Base-by-base conservation (phyloP, 2,113 vertebrate genomes). In the Papio anubis region DNA sequence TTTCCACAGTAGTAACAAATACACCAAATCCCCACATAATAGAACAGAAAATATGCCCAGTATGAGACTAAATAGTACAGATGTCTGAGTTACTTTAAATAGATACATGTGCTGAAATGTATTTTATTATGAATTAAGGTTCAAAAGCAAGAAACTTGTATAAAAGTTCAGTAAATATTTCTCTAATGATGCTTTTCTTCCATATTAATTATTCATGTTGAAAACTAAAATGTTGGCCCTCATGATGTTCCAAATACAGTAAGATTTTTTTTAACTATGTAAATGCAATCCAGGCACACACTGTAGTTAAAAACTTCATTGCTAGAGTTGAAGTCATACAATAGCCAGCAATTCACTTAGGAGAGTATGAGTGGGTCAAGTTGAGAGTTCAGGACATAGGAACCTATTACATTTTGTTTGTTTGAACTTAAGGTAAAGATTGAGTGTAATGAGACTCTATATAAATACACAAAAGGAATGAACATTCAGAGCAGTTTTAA, bases 51-150 rank as follows among this genome's bases (percentile, higher is more conserved):
- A 59, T 66, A 64, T 45, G 7, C 17, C 30, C 13, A 92, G 13
- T 66, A 35, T 64, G 6, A 64, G 38, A 75, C 75, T 59, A 72
- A 84, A 35, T 32, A 45, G 2, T 43, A 55, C 18, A 81, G 21
- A 32, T 61, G 14, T 32, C 38, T 43, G 40, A 89, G 89, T 73
- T 92, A 78, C 30, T 92, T 78, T 79, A 83, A 94, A 86, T 95
- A 5, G 30, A 43, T 17, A 43, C 61, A 0, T n/a, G 7, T 52
- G 48, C 25, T 61, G 11, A 81, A 85, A 55, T 78, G 43, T 52
- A 76, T 52, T 43, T 95, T 21, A 45, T 48, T 91, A 40, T 68
- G 8, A 91, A 30, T 55, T 64, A 57, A 61, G 9, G 3, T 72
- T 90, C 75, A 89, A 88, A 96, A 40, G 17, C 38, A 80, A 95